Conservation (phyloP, 2,113 vertebrate species). For the Cavia aperea region DNA sequence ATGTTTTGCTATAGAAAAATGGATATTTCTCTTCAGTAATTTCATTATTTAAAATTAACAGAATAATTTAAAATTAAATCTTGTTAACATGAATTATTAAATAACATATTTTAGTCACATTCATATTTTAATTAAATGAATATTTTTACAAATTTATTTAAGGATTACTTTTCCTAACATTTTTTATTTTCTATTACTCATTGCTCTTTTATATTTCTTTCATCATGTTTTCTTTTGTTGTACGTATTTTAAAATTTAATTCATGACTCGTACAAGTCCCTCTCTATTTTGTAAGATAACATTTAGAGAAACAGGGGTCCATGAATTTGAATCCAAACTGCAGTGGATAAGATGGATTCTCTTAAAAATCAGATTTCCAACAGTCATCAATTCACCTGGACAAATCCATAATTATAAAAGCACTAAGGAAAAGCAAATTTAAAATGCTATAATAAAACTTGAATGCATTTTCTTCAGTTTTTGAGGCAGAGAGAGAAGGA, state of each 20-base stretch:
- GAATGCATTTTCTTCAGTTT: background rate
- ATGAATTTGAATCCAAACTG: background rate
- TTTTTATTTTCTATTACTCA: background rate
- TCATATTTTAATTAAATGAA: background rate
- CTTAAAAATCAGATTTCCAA: background rate
- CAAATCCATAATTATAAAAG: background rate
- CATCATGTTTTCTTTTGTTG: background rate
- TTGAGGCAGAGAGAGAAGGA: accelerated
- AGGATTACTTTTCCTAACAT: background rate
- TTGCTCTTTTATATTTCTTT: background rate
- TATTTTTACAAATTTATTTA: background rate
- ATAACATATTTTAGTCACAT: background rate
- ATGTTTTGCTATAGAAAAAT: background rate
- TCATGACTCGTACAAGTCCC: background rate
- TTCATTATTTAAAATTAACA: background rate
- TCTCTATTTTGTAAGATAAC: background rate
- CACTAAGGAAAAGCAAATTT: background rate
- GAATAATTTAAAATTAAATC: background rate
- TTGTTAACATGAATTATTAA: background rate
- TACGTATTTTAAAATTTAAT: background rate
- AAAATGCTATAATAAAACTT: background rate
- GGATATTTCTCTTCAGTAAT: background rate
- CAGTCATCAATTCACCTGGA: background rate
- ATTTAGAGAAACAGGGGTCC: background rate
- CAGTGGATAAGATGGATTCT: background rate